phyloP scores from a whole-genome alignment of 2,797 vertebrate genomes.

The Mormyrus proboscirostris region DNA sequence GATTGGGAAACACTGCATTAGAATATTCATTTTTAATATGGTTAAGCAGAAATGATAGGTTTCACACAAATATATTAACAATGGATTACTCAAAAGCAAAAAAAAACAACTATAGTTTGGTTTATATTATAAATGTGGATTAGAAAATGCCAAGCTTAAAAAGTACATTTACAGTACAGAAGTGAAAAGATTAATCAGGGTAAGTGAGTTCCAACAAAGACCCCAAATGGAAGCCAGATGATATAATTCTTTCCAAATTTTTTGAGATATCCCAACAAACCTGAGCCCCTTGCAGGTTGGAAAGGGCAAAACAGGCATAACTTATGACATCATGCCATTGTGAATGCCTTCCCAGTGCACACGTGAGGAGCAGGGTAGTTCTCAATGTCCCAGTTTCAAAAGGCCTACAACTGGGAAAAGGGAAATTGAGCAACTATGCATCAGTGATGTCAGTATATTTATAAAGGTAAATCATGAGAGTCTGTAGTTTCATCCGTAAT shows the following conservation, averaged over 20 bases:
- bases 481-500: background rate
- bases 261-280: background rate
- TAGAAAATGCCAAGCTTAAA: background rate
- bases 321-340: background rate
- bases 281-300: conserved; percentile 5
- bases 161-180: background rate
- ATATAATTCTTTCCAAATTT: background rate
- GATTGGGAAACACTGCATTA: background rate
- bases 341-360: background rate
- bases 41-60: background rate
- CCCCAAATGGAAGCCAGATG: background rate
- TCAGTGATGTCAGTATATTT: background rate
- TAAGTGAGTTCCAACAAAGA: background rate
- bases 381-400: background rate
- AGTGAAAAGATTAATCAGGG: background rate
- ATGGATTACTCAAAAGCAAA: background rate
- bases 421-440: background rate
- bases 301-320: background rate
- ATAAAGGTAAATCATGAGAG: background rate
- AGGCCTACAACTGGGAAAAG: background rate
- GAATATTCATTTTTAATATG: background rate
- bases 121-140: background rate
- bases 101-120: background rate
- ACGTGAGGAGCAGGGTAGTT: conserved; percentile 8
- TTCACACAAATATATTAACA: background rate